Conservation (phyloP, 2,888 invertebrate species). For the Heliconius aoede region DNA sequence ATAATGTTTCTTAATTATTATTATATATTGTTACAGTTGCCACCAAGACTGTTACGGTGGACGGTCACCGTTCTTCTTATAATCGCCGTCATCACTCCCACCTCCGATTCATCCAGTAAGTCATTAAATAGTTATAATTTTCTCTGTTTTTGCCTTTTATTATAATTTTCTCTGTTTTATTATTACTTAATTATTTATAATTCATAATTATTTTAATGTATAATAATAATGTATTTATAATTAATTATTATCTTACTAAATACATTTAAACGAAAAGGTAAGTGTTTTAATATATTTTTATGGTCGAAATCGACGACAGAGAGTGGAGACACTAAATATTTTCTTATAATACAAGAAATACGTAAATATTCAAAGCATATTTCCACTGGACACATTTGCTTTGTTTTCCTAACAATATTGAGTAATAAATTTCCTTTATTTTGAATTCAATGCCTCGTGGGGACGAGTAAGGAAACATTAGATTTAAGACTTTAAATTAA, state of each 20-base stretch:
- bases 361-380: slow-evolving; percentile 28
- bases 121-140: slow-evolving; percentile 47
- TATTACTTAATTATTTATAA: background rate
- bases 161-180: background rate
- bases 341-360: background rate
- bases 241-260: no score
- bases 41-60: slow-evolving; percentile 84
- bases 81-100: slow-evolving; percentile 81
- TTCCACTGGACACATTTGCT: slow-evolving; percentile 37
- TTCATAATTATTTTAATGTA: no score
- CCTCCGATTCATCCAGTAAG: slow-evolving; percentile 85
- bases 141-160: background rate
- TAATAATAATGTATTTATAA: no score
- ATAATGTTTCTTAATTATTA: background rate
- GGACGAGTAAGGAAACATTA: slow-evolving; percentile 25
- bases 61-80: slow-evolving; percentile 80
- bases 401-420: slow-evolving; percentile 51
- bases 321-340: background rate
- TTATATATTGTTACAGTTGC: slow-evolving; percentile 80
- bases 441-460: slow-evolving; percentile 49
- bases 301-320: background rate
- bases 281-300: no score
- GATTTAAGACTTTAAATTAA: background rate
- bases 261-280: no score
- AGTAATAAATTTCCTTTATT: slow-evolving; percentile 50